Conservation (phyloP, 2,797 vertebrate species). For the Lacerta viridis region DNA sequence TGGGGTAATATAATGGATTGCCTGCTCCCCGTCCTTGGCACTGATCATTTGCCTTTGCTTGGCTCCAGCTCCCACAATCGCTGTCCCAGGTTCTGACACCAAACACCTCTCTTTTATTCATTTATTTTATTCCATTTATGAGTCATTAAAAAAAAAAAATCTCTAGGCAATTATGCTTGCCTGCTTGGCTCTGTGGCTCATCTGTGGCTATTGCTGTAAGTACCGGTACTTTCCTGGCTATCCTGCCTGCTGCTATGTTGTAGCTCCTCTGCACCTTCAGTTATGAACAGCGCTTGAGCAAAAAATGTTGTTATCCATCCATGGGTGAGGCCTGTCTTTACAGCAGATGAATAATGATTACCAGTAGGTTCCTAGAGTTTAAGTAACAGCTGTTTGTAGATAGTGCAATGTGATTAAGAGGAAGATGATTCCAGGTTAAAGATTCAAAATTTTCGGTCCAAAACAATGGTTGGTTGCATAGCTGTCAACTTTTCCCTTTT, state of each 20-base stretch:
- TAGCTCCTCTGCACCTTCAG: not conserved
- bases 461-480: not conserved
- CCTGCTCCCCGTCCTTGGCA: too few relatives aligned
- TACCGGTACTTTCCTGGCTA: not conserved
- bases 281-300: not conserved
- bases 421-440: not conserved
- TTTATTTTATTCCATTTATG: not conserved
- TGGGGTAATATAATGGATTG: not conserved
- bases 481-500: too few relatives aligned
- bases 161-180: too few relatives aligned
- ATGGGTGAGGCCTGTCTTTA: not conserved
- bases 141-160: not conserved
- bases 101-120: not conserved
- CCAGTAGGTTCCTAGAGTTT: not conserved
- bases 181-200: not conserved
- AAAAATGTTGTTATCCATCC: not conserved
- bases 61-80: not conserved
- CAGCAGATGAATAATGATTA: not conserved
- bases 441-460: not conserved
- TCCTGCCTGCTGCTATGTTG: too few relatives aligned
- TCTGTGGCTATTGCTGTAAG: not conserved
- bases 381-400: not conserved
- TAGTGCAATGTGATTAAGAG: not conserved
- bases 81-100: slow-evolving; percentile 16
- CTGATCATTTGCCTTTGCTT: not conserved